A percentile compares a stretch with the other conserved stretches of the same genome.
Evolutionary conservation across 1,140 invertebrate species (phyloP).

Genomic region (Matsumurasca onukii): DNA sequence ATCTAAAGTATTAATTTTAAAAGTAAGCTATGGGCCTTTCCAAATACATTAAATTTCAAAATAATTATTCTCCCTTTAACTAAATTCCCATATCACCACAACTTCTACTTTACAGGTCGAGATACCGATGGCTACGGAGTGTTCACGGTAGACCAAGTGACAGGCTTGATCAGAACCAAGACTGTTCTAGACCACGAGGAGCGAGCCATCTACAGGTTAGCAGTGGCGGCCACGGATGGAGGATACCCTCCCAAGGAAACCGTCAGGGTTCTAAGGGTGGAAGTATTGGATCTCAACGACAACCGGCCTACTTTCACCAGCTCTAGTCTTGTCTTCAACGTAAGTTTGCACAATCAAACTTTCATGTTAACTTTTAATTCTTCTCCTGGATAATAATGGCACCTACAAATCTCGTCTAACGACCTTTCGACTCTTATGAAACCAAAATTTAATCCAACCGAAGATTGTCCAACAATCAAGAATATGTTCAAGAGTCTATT

Average conservation of each 20-base stretch:
- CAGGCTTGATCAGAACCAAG: conserved; percentile 85
- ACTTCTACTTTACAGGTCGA: conserved; percentile 51
- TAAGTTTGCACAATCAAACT: too few species aligned
- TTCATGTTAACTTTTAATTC: too few species aligned
- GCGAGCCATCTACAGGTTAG: conserved; percentile 79
- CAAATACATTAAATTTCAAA: neutral
- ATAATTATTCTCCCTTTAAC: neutral
- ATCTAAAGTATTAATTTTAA: too few species aligned
- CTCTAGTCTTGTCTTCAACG: conserved; percentile 83
- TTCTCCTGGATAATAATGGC: too few species aligned
- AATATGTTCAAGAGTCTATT: too few species aligned
- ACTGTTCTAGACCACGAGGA: conserved; percentile 89
- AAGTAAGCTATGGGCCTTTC: too few species aligned
- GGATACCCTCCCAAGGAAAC: conserved; percentile 79
- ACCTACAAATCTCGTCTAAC: too few species aligned
- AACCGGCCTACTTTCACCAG: conserved; percentile 88
- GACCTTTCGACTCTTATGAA: too few species aligned
- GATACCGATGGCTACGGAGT: conserved; percentile 80
- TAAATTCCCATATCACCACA: neutral
- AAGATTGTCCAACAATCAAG: too few species aligned
- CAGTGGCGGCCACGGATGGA: conserved; percentile 82
- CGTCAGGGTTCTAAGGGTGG: conserved; percentile 77
- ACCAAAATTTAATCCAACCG: too few species aligned
- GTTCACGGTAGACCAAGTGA: conserved; percentile 82
- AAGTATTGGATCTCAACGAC: conserved; percentile 89